Percentiles rank a stretch among this genome's conserved stretches.
phyloP scores from a whole-genome alignment of 2,113 vertebrate genomes.

The Nyctibius bracteatus region DNA sequence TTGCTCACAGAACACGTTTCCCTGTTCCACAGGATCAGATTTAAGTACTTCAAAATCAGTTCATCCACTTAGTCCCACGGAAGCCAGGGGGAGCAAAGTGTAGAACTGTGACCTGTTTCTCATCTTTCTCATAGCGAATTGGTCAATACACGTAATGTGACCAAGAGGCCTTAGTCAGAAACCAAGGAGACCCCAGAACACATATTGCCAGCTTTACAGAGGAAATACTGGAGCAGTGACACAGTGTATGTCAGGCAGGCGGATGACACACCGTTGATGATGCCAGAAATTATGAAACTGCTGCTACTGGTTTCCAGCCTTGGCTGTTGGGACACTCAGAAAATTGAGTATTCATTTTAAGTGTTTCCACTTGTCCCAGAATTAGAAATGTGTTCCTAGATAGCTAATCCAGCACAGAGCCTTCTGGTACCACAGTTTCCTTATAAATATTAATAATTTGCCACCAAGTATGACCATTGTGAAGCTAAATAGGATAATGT shows the following conservation, averaged over 20 bases:
- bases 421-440: background rate
- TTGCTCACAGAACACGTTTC: fast-evolving
- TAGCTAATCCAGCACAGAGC: background rate
- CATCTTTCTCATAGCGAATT: background rate
- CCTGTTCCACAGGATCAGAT: background rate
- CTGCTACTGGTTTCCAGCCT: background rate
- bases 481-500: background rate
- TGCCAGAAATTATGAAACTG: background rate
- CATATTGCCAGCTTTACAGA: fast-evolving
- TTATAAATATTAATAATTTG: slow-evolving; percentile 15
- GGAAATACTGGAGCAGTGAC: background rate
- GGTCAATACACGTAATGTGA: background rate
- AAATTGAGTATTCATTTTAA: background rate
- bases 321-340: background rate
- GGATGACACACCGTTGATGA: background rate
- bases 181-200: background rate
- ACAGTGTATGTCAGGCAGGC: too few relatives aligned
- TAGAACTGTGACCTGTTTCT: background rate
- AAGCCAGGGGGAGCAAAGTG: background rate
- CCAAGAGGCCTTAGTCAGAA: background rate
- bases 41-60: background rate
- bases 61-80: background rate
- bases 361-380: background rate
- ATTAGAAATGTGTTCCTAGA: background rate
- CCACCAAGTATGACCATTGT: background rate